phyloP scores from a whole-genome alignment of 2,797 vertebrate species.

The Astyanax mexicanus region DNA sequence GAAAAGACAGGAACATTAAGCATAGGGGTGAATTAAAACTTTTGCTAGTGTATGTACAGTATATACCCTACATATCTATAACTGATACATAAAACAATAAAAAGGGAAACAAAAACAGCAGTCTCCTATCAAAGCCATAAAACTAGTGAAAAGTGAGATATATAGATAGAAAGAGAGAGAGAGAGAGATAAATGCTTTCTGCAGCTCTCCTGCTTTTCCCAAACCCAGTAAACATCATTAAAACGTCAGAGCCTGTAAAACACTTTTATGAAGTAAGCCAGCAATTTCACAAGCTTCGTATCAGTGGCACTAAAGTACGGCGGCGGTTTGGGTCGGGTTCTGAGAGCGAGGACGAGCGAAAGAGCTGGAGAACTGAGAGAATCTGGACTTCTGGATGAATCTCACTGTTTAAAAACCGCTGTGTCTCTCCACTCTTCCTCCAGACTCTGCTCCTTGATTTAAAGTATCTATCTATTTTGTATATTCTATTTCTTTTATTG shows the following conservation, averaged over 20 bases:
- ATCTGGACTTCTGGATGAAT: not conserved
- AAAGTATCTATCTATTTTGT: no score
- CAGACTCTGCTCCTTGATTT: no score
- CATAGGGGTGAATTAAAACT: no score
- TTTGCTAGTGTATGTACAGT: no score
- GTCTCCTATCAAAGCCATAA: conserved; percentile 69
- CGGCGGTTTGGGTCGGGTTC: conserved; percentile 32
- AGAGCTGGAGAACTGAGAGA: not conserved
- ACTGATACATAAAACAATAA: no score
- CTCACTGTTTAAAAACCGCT: not conserved
- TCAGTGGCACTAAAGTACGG: conserved; percentile 35
- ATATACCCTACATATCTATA: no score
- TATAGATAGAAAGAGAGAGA: no score
- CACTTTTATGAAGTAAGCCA: conserved; percentile 82
- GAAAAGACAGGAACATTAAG: no score
- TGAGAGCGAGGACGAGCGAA: conserved; percentile 46
- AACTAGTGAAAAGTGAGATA: no score
- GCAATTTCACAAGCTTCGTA: conserved; percentile 73
- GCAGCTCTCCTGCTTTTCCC: conserved; percentile 64
- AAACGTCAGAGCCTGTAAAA: conserved; percentile 78
- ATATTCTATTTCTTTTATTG: no score
- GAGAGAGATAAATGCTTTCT: conserved; percentile 61
- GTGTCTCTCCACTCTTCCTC: no score
- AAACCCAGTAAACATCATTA: conserved; percentile 83
- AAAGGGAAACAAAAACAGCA: conserved; percentile 66